Base-by-base conservation (phyloP, 2,797 vertebrate genomes). In the Argyrosomus regius region DNA sequence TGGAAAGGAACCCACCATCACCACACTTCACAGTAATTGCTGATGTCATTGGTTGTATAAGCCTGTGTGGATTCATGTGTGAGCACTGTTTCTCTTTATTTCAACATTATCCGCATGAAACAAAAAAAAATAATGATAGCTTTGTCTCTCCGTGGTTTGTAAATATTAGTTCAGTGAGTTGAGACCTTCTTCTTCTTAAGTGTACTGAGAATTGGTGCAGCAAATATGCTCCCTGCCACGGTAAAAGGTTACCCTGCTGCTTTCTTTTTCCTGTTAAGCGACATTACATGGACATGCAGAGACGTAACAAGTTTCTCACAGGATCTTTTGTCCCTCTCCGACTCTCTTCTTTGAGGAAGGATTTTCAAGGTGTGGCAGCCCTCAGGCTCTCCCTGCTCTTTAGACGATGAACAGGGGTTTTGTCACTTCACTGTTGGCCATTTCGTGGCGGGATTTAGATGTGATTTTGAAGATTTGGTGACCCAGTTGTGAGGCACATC, bases 41-140 rank as follows among this genome's bases (percentile, higher is more conserved):
- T 72, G 79, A 82, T 81, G 80, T 71, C 72, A 72, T 72, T 60
- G 76, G 66, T 48, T 76, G 61, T 67, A 76, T 65, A 61, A 72
- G 81, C 72, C 59, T 56, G 13, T 65, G 85, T 65, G 72, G 41
- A 66, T 77, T 83, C 64, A 50, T 50, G 64, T 72, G 70, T 73
- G 77, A 82, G 54, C 75, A 18, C 48, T 20, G 54, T 53, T 80
- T 39, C 72, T 72, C 60, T 84, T 88, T 87, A 82, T 80, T 89
- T 83, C 59, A 90, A 81, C 76, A 56, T 80, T 78, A 73, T 52
- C 41, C 80, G 75, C 49, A 60, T 62, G 75, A 82, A 88, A 86
- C 43, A 83, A 86, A 87, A 83, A 60, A 83, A 28, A 35, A 35
- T 88, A 91, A 90, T 88, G 73, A 88, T 80, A 71, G 46, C 56